phyloP scores from a whole-genome alignment of 2,113 vertebrate species.

The Hippoglossus stenolepis region DNA sequence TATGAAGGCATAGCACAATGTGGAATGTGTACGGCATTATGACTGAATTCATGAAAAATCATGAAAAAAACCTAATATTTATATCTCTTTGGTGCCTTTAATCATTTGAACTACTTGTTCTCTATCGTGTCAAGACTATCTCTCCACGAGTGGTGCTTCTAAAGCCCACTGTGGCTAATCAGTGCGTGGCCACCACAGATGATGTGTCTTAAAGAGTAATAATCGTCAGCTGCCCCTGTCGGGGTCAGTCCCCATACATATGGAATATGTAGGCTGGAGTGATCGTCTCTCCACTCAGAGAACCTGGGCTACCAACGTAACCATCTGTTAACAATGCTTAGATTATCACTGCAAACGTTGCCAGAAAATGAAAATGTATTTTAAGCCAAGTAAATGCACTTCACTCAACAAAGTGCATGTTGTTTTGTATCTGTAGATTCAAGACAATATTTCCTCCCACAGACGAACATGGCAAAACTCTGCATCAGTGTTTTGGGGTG shows the following conservation, averaged over 20 bases:
- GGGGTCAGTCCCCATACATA: too few species aligned
- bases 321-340: constrained; percentile 1
- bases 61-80: background rate
- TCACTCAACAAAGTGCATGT: background rate
- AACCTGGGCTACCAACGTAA: too few species aligned
- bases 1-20: background rate
- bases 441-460: too few species aligned
- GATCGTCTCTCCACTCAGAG: too few species aligned
- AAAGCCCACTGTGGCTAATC: background rate
- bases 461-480: too few species aligned
- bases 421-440: background rate
- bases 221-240: too few species aligned
- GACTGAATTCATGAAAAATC: background rate
- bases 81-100: constrained; percentile 36
- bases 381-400: background rate
- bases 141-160: background rate
- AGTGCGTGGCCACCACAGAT: too few species aligned
- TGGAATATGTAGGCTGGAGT: too few species aligned
- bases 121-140: background rate
- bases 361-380: background rate
- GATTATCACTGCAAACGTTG: constrained; percentile 2
- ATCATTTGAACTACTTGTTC: constrained; percentile 2
- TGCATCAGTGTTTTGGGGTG: too few species aligned
- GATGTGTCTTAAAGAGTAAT: too few species aligned
- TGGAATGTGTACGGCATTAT: background rate